These are phyloP conservation scores for Aethina tumida DNA, from an alignment of 1,140 invertebrate genomes.

Conservation along the genomic window DNA sequence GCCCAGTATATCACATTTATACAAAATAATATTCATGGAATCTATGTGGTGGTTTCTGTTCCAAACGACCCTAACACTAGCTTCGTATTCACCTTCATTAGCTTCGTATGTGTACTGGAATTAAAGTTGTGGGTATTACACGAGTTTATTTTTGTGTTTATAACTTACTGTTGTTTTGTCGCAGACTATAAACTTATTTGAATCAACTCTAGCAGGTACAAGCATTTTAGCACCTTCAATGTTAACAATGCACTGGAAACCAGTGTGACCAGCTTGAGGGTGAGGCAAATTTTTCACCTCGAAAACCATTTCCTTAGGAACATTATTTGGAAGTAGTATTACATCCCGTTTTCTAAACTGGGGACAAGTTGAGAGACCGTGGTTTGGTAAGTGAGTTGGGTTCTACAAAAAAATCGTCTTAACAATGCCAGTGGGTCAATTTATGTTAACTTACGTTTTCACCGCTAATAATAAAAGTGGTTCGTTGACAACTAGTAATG, in stretches of 20 bases:
- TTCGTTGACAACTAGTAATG: constrained; percentile 65
- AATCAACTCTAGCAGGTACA: constrained; percentile 74
- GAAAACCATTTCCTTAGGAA: constrained; percentile 76
- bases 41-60: constrained; percentile 88
- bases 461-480: constrained; percentile 73
- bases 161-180: constrained; percentile 67
- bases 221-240: constrained; percentile 85
- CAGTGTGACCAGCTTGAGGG: constrained; percentile 73
- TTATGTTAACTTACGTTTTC: constrained; percentile 53
- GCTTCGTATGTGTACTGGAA: constrained; percentile 78
- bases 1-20: constrained; percentile 89
- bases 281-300: constrained; percentile 85
- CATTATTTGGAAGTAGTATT: constrained; percentile 77
- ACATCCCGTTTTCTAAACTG: constrained; percentile 55
- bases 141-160: background rate
- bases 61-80: constrained; percentile 83
- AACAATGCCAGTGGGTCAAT: background rate
- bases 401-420: constrained; percentile 43
- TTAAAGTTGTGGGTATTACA: constrained; percentile 12
- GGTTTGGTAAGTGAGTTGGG: constrained; percentile 57
- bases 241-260: constrained; percentile 83
- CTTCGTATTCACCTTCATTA: constrained; percentile 74
- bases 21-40: constrained; percentile 78
- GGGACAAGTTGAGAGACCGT: constrained; percentile 70
- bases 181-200: constrained; percentile 74